These are phyloP conservation scores for Bufo gargarizans DNA, from an alignment of 2,113 vertebrate genomes.

Conservation along the genomic window DNA sequence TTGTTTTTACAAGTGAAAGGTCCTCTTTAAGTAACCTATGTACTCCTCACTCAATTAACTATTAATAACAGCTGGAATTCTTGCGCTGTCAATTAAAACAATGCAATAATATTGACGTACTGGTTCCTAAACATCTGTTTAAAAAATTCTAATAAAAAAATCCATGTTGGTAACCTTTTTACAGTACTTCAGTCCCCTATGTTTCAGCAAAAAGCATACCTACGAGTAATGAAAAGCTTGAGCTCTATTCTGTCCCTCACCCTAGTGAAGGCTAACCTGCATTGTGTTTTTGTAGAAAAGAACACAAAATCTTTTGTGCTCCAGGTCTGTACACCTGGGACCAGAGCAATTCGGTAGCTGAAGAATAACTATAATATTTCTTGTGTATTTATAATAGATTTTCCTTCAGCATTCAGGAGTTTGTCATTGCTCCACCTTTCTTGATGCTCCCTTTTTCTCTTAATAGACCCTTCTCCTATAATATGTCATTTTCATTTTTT, in stretches of 20 bases:
- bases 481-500: neutral
- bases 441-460: neutral
- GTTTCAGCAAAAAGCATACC: neutral
- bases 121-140: neutral
- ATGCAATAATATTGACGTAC: neutral
- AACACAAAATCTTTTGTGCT: slow-evolving; percentile 39
- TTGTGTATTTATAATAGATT: slow-evolving; percentile 14
- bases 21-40: neutral
- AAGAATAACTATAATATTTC: slow-evolving; percentile 4
- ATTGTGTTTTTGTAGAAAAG: slow-evolving; percentile 33
- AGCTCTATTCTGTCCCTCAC: neutral
- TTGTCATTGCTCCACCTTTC: neutral
- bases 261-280: neutral
- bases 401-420: neutral
- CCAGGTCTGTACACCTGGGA: slow-evolving; percentile 47
- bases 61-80: neutral
- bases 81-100: neutral
- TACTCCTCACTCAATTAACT: neutral
- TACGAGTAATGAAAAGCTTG: neutral
- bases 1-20: too few species aligned
- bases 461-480: neutral
- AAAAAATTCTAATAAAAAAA: too few species aligned
- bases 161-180: neutral
- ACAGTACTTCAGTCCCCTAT: neutral
- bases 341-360: neutral